phyloP scores from a whole-genome alignment of 2,113 vertebrate genomes.

The Fregetta grallaria region DNA sequence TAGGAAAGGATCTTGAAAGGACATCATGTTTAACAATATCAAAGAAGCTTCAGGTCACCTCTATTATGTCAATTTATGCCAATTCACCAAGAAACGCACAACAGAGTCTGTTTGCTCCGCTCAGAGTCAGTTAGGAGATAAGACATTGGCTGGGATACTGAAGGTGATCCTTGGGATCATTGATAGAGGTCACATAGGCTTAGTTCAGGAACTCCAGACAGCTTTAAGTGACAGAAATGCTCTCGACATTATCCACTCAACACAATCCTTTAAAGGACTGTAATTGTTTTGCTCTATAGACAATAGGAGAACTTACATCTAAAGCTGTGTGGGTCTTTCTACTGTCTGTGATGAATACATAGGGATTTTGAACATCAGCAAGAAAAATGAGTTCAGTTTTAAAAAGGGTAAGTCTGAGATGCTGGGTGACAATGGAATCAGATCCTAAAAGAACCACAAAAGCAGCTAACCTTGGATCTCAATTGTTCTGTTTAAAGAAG shows the following conservation, averaged over 20 bases:
- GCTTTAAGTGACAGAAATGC: not conserved
- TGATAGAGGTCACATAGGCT: slow-evolving; percentile 15
- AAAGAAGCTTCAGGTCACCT: not conserved
- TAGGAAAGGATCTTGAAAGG: not conserved
- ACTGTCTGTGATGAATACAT: not conserved
- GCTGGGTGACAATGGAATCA: not conserved
- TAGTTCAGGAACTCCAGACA: slow-evolving; percentile 22
- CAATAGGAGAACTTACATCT: not conserved
- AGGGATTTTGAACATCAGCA: not conserved
- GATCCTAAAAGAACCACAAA: not conserved
- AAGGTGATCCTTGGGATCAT: slow-evolving; percentile 32
- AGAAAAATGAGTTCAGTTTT: not conserved
- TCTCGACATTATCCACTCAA: not conserved
- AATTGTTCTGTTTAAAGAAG: not conserved
- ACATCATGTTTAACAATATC: not conserved
- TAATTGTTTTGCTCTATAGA: not conserved
- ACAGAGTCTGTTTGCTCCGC: not conserved
- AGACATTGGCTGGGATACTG: not conserved
- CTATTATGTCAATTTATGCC: not conserved
- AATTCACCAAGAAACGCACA: not conserved
- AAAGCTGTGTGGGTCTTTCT: not conserved
- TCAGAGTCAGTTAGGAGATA: slow-evolving; percentile 5
- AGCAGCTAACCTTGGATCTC: not conserved
- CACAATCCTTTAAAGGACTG: not conserved
- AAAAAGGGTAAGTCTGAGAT: not conserved